phyloP scores from a whole-genome alignment of 2,113 vertebrate species.

The Thalassarche chlororhynchos region DNA sequence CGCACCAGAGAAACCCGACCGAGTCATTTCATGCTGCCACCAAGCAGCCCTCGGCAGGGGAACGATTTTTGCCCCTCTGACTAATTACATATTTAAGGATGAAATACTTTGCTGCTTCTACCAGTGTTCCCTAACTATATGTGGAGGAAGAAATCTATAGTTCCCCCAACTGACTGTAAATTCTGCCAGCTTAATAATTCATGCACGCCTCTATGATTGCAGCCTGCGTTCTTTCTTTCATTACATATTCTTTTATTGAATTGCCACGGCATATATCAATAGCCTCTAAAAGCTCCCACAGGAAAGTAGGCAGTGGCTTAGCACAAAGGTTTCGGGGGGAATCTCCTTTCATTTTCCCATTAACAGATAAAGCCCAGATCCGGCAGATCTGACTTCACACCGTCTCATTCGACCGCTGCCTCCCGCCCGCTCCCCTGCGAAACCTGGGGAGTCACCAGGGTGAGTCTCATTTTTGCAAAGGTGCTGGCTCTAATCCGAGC shows the following conservation, averaged over 20 bases:
- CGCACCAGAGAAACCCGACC: fast-evolving
- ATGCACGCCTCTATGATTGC: slow-evolving; percentile 12
- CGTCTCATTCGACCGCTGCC: not conserved
- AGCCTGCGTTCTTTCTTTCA: slow-evolving; percentile 37
- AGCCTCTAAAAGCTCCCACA: not conserved
- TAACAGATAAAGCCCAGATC: not conserved
- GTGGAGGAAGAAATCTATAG: slow-evolving; percentile 4
- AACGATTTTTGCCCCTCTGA: not conserved
- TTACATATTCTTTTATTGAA: slow-evolving; percentile 52
- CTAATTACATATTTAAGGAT: slow-evolving; percentile 53
- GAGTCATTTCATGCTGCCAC: not conserved
- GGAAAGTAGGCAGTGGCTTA: slow-evolving; percentile 44
- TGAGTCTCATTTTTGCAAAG: not conserved
- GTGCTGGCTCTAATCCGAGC: not conserved
- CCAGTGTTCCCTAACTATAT: not conserved
- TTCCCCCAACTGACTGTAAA: slow-evolving; percentile 31
- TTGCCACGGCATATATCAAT: slow-evolving; percentile 23
- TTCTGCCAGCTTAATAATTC: slow-evolving; percentile 61
- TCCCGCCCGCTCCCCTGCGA: fast-evolving
- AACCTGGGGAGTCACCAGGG: not conserved
- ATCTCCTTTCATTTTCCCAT: slow-evolving; percentile 45
- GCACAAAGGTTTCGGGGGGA: slow-evolving; percentile 20
- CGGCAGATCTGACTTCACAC: not conserved
- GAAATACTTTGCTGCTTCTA: slow-evolving; percentile 55
- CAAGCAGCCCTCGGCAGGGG: not conserved